Evolutionary conservation across 2,113 vertebrate genomes (phyloP).

Genomic region (Antennarius striatus): DNA sequence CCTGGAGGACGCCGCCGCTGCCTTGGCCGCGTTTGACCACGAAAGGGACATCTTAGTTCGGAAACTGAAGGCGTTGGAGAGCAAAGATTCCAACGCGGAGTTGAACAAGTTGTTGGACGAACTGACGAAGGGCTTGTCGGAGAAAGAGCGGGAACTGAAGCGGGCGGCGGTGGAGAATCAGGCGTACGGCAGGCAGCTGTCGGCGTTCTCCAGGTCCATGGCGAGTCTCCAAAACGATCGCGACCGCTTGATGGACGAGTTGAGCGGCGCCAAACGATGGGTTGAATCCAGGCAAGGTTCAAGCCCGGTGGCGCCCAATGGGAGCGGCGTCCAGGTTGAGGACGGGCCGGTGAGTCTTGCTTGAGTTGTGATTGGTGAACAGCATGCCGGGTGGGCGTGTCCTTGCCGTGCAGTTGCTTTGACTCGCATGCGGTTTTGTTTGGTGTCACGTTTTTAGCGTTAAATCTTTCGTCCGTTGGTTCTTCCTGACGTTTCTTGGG

Average conservation of each 20-base stretch:
- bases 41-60: constrained; percentile 69
- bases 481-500: neutral
- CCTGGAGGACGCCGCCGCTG: constrained; percentile 65
- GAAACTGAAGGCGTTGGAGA: constrained; percentile 64
- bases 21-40: constrained; percentile 64
- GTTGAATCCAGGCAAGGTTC: constrained; percentile 69
- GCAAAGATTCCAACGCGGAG: constrained; percentile 60
- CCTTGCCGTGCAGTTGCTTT: constrained; percentile 34
- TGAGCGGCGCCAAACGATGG: constrained; percentile 74
- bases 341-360: constrained; percentile 75
- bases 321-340: constrained; percentile 59
- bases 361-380: constrained; percentile 22
- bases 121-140: constrained; percentile 70
- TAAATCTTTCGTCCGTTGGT: neutral
- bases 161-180: constrained; percentile 72
- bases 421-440: constrained; percentile 33
- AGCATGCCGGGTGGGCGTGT: constrained; percentile 35
- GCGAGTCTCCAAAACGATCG: constrained; percentile 88
- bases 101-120: constrained; percentile 71
- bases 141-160: constrained; percentile 75
- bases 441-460: neutral
- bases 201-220: constrained; percentile 88
- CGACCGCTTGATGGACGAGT: constrained; percentile 82
- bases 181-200: constrained; percentile 75
- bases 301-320: constrained; percentile 59